A percentile compares a stretch with the other conserved stretches of the same genome.
Evolutionary conservation across 2,113 vertebrate genomes (phyloP).

Genomic region (Murina feae): DNA sequence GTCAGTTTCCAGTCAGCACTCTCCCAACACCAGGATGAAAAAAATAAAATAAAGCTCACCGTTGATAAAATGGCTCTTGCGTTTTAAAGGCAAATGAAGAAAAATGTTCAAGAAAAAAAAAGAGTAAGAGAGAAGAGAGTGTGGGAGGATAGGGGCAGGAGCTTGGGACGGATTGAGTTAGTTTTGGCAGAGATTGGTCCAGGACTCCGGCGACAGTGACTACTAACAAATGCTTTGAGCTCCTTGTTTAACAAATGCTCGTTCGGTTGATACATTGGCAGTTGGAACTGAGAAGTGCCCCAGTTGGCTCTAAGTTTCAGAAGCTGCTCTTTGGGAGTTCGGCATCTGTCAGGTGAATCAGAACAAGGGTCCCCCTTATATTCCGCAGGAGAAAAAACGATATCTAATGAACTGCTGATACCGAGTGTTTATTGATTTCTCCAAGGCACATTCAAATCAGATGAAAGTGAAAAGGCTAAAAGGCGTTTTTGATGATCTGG

Average conservation of each 20-base stretch:
- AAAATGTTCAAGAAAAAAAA: slow-evolving; percentile 41
- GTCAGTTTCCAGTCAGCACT: slow-evolving; percentile 48
- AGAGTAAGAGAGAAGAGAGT: background rate
- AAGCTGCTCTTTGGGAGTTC: slow-evolving; percentile 52
- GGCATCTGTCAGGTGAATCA: slow-evolving; percentile 53
- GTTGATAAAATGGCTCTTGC: slow-evolving; percentile 24
- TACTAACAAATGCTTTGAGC: slow-evolving; percentile 39
- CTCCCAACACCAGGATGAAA: background rate
- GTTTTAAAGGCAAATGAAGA: slow-evolving; percentile 55
- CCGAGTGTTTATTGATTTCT: slow-evolving; percentile 38
- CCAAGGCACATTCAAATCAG: slow-evolving; percentile 27
- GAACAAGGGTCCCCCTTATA: slow-evolving; percentile 52
- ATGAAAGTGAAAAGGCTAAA: slow-evolving; percentile 19
- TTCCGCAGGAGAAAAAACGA: slow-evolving; percentile 34
- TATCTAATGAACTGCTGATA: slow-evolving; percentile 61
- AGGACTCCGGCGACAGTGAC: slow-evolving; percentile 34
- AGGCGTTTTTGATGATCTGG: slow-evolving; percentile 15
- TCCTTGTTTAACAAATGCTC: slow-evolving; percentile 38
- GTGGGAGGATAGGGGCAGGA: background rate
- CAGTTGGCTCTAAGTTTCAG: slow-evolving; percentile 43
- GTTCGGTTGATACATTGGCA: slow-evolving; percentile 39
- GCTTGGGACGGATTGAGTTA: slow-evolving; percentile 36
- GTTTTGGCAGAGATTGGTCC: slow-evolving; percentile 46
- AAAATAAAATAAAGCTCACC: background rate
- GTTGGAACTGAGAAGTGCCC: slow-evolving; percentile 20